A percentile compares a stretch with the other conserved stretches of the same genome.
phyloP scores from a whole-genome alignment of 1,140 invertebrate species.

The Aphaenogaster floridana region DNA sequence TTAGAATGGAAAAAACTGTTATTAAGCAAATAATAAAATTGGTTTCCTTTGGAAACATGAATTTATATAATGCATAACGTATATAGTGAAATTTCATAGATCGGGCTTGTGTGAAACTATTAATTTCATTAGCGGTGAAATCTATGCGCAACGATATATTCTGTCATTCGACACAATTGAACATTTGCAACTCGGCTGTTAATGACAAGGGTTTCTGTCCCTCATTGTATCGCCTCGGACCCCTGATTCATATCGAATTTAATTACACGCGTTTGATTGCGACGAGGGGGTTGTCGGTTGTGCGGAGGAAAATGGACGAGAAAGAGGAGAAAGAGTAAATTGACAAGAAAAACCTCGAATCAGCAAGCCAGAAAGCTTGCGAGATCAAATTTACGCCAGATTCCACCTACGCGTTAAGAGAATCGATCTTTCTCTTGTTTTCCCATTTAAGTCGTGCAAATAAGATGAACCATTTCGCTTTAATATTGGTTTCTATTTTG shows the following conservation, averaged over 20 bases:
- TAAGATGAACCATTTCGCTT: neutral
- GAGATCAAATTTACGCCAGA: constrained; percentile 3
- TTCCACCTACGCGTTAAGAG: neutral
- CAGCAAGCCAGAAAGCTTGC: neutral
- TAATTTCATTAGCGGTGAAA: neutral
- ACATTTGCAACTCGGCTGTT: neutral
- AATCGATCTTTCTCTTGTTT: constrained; percentile 17
- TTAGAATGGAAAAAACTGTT: neutral
- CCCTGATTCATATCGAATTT: constrained; percentile 31
- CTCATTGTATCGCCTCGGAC: neutral
- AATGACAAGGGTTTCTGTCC: constrained; percentile 16
- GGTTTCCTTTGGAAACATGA: neutral
- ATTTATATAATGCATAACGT: neutral
- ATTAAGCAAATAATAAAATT: neutral
- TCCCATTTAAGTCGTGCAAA: neutral
- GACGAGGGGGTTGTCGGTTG: neutral
- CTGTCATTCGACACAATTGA: neutral
- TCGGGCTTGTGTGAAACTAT: constrained; percentile 11
- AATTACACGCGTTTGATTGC: constrained; percentile 33
- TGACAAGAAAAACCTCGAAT: neutral
- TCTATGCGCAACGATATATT: neutral
- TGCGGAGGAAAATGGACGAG: neutral
- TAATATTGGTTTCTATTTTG: neutral
- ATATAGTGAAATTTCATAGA: neutral
- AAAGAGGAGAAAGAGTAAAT: constrained; percentile 5